phyloP scores from a whole-genome alignment of 2,113 vertebrate genomes.

The Glareola pratincola region DNA sequence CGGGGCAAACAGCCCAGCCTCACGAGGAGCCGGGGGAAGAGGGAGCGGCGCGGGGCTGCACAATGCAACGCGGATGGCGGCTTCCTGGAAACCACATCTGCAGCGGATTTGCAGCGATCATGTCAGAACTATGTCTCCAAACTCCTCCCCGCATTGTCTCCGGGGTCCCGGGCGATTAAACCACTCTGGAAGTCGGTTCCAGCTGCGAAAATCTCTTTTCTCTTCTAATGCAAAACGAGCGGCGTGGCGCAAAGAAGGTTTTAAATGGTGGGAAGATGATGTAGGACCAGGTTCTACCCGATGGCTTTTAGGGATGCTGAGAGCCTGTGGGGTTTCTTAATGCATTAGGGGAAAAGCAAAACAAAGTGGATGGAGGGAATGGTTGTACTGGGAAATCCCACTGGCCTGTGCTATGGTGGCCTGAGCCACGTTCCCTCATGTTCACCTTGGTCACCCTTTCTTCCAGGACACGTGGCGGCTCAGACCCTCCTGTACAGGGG shows the following conservation, averaged over 20 bases:
- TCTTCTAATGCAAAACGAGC: background rate
- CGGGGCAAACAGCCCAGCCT: background rate
- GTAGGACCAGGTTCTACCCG: background rate
- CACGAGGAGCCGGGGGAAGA: background rate
- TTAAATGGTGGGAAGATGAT: background rate
- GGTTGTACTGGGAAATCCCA: background rate
- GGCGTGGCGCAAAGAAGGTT: background rate
- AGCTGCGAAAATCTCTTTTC: constrained; percentile 19
- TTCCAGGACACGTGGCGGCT: background rate
- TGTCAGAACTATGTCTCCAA: constrained; percentile 40
- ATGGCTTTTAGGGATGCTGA: background rate
- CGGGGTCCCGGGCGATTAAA: constrained; percentile 28
- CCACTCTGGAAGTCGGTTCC: background rate
- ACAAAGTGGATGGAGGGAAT: background rate
- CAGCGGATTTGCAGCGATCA: constrained; percentile 40
- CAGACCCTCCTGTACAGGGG: background rate
- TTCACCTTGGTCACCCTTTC: background rate
- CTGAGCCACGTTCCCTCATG: fast-evolving
- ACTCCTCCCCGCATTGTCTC: constrained; percentile 52
- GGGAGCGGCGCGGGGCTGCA: background rate
- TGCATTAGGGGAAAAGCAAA: background rate
- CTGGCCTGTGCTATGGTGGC: too few relatives aligned
- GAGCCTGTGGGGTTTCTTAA: background rate
- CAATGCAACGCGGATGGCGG: background rate
- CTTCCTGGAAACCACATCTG: constrained; percentile 58